phyloP scores from a whole-genome alignment of 2,113 vertebrate species.

The Brienomyrus longianalis region DNA sequence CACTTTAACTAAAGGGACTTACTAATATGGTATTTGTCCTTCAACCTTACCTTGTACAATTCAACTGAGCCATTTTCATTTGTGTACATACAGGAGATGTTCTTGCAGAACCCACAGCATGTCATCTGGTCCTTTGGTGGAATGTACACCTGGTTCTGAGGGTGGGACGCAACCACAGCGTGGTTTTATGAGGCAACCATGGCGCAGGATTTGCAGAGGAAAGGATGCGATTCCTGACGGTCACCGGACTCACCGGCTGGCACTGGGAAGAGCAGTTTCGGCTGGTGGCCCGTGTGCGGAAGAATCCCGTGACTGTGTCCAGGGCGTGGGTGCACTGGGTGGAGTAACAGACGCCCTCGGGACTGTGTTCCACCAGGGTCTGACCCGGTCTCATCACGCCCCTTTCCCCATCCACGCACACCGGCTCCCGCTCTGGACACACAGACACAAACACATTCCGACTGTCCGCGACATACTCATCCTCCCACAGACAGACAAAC shows the following conservation, averaged over 20 bases:
- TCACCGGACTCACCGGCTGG: slow-evolving; percentile 62
- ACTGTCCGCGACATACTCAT: neutral
- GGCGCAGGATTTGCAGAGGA: neutral
- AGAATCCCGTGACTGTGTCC: slow-evolving; percentile 74
- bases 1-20: neutral
- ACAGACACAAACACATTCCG: slow-evolving; percentile 25
- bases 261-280: slow-evolving; percentile 79
- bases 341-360: slow-evolving; percentile 70
- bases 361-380: slow-evolving; percentile 73
- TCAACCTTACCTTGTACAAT: slow-evolving; percentile 67
- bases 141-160: slow-evolving; percentile 86
- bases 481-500: neutral
- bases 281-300: slow-evolving; percentile 65
- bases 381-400: slow-evolving; percentile 83
- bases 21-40: neutral
- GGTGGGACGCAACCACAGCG: slow-evolving; percentile 31
- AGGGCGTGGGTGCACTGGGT: slow-evolving; percentile 69
- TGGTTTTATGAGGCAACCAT: neutral
- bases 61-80: slow-evolving; percentile 75
- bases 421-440: slow-evolving; percentile 74
- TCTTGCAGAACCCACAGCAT: slow-evolving; percentile 87
- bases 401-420: slow-evolving; percentile 76
- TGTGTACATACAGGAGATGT: slow-evolving; percentile 78
- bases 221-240: neutral
- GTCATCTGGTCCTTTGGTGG: slow-evolving; percentile 74